Evolutionary conservation across 2,888 invertebrate genomes (phyloP).

Genomic region (Leptarthrus brevirostris): DNA sequence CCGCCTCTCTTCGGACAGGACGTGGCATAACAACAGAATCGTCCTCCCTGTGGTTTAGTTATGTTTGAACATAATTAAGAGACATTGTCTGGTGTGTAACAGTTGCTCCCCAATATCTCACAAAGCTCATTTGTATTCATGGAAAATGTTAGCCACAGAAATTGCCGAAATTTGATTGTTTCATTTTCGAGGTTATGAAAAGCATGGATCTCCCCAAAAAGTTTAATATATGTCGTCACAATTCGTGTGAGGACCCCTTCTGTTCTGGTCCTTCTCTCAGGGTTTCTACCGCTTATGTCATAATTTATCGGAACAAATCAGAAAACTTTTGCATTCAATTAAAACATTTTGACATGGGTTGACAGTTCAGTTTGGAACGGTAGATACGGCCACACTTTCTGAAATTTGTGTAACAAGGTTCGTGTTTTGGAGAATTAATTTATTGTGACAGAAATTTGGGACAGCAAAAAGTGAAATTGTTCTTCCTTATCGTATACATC

Average conservation of each 20-base stretch:
- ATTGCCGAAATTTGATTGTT: constrained; percentile 42
- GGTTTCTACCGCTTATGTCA: constrained; percentile 45
- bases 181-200: constrained; percentile 16
- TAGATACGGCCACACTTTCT: neutral
- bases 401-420: neutral
- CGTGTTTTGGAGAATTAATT: constrained; percentile 3
- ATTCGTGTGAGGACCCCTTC: constrained; percentile 23
- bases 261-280: constrained; percentile 19
- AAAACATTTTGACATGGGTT: constrained; percentile 41
- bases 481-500: no score
- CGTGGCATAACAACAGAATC: neutral
- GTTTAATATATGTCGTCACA: constrained; percentile 41
- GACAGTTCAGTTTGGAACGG: constrained; percentile 2
- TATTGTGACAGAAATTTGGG: constrained; percentile 1
- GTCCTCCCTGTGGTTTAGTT: constrained; percentile 34
- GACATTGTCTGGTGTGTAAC: constrained; percentile 46
- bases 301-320: constrained; percentile 43
- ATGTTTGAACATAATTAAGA: constrained; percentile 46
- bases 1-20: neutral
- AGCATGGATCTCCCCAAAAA: neutral
- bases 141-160: constrained; percentile 42
- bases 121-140: constrained; percentile 47
- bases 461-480: no score
- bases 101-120: constrained; percentile 35
- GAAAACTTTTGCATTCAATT: constrained; percentile 45